These are phyloP conservation scores for Drosophila kanapiae DNA, from an alignment of 1,140 invertebrate species.

Conservation along the genomic window DNA sequence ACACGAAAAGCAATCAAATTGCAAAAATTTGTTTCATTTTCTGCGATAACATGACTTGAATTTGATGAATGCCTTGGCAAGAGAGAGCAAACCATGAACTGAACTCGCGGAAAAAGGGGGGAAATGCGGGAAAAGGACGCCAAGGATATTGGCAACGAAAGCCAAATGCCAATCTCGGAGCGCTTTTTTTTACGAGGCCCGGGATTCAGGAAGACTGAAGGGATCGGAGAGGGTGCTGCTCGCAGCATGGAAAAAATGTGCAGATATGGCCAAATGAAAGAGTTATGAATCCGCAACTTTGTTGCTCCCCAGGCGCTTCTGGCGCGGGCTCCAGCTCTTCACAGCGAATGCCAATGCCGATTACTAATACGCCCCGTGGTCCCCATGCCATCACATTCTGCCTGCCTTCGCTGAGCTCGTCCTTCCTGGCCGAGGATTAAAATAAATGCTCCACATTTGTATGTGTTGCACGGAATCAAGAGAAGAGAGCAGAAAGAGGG, in stretches of 20 bases:
- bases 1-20: slow-evolving; percentile 84
- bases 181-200: slow-evolving; percentile 70
- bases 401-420: slow-evolving; percentile 7
- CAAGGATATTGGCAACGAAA: slow-evolving; percentile 79
- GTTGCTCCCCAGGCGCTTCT: slow-evolving; percentile 63
- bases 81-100: slow-evolving; percentile 34
- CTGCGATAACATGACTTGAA: slow-evolving; percentile 83
- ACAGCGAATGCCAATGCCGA: slow-evolving; percentile 71
- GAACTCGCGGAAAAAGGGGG: slow-evolving; percentile 5
- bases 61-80: slow-evolving; percentile 83
- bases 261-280: slow-evolving; percentile 82
- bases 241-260: slow-evolving; percentile 63
- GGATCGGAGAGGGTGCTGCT: neutral
- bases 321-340: slow-evolving; percentile 36
- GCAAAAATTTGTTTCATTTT: slow-evolving; percentile 84
- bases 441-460: slow-evolving; percentile 80
- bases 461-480: slow-evolving; percentile 65
- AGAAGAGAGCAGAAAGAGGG: neutral
- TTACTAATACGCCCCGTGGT: slow-evolving; percentile 74
- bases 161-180: slow-evolving; percentile 80
- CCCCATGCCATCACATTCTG: slow-evolving; percentile 13
- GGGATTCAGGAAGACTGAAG: slow-evolving; percentile 5
- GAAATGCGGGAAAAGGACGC: slow-evolving; percentile 37
- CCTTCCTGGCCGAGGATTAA: slow-evolving; percentile 63
- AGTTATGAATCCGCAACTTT: slow-evolving; percentile 83